A percentile compares a stretch with the other conserved stretches of the same genome.
Conservation (phyloP, 2,797 vertebrate species). For the Potorous gilbertii region DNA sequence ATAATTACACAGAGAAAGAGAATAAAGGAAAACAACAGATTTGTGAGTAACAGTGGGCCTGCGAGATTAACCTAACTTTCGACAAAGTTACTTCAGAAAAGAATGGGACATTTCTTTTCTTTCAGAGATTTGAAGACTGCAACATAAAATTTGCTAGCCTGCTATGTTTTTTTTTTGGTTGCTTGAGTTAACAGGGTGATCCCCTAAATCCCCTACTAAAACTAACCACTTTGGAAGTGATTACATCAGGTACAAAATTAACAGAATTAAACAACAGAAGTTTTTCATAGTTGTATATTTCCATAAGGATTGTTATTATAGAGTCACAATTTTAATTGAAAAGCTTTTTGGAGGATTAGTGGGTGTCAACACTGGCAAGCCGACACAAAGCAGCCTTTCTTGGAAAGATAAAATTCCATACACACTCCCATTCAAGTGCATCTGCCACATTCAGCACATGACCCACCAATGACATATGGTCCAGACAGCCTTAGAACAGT, state of each 20-base stretch:
- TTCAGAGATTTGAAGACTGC: not conserved
- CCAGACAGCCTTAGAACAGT: not conserved
- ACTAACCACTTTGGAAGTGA: conserved; percentile 21
- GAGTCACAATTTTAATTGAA: conserved; percentile 52
- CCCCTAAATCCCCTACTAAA: conserved; percentile 26
- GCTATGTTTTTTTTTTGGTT: not conserved
- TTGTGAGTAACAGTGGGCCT: not conserved
- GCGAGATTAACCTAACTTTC: conserved; percentile 1
- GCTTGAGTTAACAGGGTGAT: not conserved
- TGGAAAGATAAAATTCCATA: not conserved
- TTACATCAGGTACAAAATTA: conserved; percentile 43
- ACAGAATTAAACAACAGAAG: not conserved
- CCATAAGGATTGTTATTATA: not conserved
- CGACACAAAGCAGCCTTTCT: not conserved
- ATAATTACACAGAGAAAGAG: not conserved
- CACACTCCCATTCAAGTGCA: conserved; percentile 7
- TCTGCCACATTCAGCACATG: not conserved
- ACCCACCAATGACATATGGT: not conserved
- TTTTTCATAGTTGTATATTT: conserved; percentile 41
- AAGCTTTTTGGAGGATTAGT: conserved; percentile 50
- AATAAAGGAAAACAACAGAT: not conserved
- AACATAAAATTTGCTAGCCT: not conserved
- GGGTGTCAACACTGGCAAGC: not conserved
- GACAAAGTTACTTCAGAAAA: conserved; percentile 24
- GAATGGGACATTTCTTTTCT: not conserved